Evolutionary conservation across 2,797 vertebrate species (phyloP).

Genomic region (Pseudopleuronectes americanus): DNA sequence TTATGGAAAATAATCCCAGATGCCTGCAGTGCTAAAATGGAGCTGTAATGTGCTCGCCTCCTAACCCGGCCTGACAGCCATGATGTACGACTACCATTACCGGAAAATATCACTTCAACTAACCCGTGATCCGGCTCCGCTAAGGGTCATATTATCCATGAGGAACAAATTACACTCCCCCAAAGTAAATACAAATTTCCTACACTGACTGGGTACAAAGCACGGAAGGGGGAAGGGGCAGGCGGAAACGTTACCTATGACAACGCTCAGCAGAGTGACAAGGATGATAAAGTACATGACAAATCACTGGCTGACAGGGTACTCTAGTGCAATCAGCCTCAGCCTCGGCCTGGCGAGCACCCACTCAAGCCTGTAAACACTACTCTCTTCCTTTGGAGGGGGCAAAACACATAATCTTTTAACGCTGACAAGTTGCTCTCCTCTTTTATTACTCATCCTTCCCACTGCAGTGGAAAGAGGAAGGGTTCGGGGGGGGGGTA

Average conservation of each 20-base stretch:
- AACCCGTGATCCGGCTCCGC: constrained; percentile 99
- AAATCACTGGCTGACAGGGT: constrained; percentile 89
- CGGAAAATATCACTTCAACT: constrained; percentile 99
- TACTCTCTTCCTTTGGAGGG: constrained; percentile 82
- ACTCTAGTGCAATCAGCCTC: constrained; percentile 86
- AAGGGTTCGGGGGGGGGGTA: constrained; percentile 56
- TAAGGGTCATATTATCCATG: constrained; percentile 99
- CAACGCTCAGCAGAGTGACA: constrained; percentile 87
- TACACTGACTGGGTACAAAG: constrained; percentile 91
- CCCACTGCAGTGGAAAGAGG: constrained; percentile 69
- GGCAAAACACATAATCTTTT: constrained; percentile 87
- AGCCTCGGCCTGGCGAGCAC: constrained; percentile 82
- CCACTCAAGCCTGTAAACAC: constrained; percentile 88
- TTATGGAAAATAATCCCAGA: constrained; percentile 99
- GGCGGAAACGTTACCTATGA: constrained; percentile 83
- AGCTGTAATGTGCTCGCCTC: constrained; percentile 99
- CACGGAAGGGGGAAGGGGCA: constrained; percentile 73
- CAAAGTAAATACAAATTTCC: constrained; percentile 99
- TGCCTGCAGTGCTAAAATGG: constrained; percentile 99
- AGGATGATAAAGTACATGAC: constrained; percentile 92
- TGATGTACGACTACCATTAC: constrained; percentile 99
- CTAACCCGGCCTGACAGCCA: constrained; percentile 99
- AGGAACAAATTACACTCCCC: constrained; percentile 99
- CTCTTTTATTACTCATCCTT: constrained; percentile 83
- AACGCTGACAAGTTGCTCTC: constrained; percentile 80